Conservation (phyloP, 1,140 invertebrate genomes). For the Acromyrmex charruanus region DNA sequence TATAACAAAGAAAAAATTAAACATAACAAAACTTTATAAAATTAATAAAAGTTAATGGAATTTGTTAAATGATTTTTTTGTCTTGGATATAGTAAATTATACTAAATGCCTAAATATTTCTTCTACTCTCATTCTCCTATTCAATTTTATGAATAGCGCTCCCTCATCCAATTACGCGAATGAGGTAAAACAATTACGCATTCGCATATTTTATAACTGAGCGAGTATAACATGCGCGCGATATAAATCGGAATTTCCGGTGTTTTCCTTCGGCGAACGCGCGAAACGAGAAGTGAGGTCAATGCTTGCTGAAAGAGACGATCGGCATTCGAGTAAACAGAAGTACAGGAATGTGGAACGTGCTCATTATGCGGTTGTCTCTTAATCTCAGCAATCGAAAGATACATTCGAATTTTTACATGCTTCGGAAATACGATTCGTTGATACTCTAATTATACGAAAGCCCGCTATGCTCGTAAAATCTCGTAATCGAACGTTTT, state of each 20-base stretch:
- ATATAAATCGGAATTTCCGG: slow-evolving; percentile 57
- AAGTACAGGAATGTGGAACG: slow-evolving; percentile 35
- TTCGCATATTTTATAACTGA: slow-evolving; percentile 5
- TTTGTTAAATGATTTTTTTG: background rate
- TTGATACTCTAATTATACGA: background rate
- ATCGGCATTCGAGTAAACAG: slow-evolving; percentile 38
- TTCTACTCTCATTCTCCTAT: background rate
- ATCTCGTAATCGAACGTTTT: slow-evolving; percentile 30
- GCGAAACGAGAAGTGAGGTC: slow-evolving; percentile 55
- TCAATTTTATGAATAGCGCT: slow-evolving; percentile 6
- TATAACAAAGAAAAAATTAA: background rate
- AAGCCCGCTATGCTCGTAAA: background rate
- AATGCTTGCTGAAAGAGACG: slow-evolving; percentile 37
- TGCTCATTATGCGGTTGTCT: slow-evolving; percentile 26
- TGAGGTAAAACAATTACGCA: slow-evolving; percentile 26
- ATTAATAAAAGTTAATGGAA: background rate
- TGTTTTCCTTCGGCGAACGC: slow-evolving; percentile 46
- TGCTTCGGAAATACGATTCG: background rate
- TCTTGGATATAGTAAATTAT: background rate
- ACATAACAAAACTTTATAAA: background rate
- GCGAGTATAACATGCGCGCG: background rate
- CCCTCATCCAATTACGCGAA: slow-evolving; percentile 23
- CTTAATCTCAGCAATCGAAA: slow-evolving; percentile 14
- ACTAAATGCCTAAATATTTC: background rate
- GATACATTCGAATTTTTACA: slow-evolving; percentile 12